A percentile compares a stretch with the other conserved stretches of the same genome.
These are phyloP conservation scores for Drosophila suboccidentalis DNA, from an alignment of 2,888 invertebrate species.

Conservation along the genomic window DNA sequence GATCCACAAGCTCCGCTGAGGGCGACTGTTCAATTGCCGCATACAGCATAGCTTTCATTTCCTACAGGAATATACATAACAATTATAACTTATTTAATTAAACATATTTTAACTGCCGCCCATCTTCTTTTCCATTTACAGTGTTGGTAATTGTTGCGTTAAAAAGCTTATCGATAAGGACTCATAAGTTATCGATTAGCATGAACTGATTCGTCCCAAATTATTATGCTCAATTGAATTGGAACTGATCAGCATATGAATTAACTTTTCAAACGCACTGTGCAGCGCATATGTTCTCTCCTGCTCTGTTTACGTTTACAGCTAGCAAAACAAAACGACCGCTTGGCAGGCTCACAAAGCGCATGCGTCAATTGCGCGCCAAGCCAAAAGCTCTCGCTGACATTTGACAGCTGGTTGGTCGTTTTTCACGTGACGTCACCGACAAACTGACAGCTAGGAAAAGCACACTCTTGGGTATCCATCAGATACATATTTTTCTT, in stretches of 20 bases:
- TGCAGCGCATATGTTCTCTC: neutral
- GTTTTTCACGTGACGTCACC: conserved; percentile 69
- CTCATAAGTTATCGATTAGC: neutral
- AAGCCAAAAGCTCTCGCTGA: conserved; percentile 55
- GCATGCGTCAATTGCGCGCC: conserved; percentile 62
- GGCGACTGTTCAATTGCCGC: conserved; percentile 92
- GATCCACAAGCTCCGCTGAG: conserved; percentile 90
- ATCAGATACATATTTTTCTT: conserved; percentile 67
- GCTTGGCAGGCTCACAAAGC: conserved; percentile 19
- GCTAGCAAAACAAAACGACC: conserved; percentile 63
- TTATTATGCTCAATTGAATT: neutral
- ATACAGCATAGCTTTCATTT: conserved; percentile 94
- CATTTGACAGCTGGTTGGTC: conserved; percentile 66
- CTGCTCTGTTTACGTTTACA: conserved; percentile 62
- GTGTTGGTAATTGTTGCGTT: neutral
- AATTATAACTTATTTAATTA: neutral
- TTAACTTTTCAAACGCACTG: neutral
- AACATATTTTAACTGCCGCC: neutral
- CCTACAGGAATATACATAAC: conserved; percentile 86
- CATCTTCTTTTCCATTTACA: neutral
- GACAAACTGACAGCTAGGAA: conserved; percentile 66
- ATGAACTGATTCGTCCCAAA: neutral
- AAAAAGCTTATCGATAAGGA: neutral
- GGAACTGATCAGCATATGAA: neutral
- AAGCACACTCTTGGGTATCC: conserved; percentile 53